Base-by-base conservation (phyloP, 1,140 invertebrate genomes). In the Campoletis sonorensis region DNA sequence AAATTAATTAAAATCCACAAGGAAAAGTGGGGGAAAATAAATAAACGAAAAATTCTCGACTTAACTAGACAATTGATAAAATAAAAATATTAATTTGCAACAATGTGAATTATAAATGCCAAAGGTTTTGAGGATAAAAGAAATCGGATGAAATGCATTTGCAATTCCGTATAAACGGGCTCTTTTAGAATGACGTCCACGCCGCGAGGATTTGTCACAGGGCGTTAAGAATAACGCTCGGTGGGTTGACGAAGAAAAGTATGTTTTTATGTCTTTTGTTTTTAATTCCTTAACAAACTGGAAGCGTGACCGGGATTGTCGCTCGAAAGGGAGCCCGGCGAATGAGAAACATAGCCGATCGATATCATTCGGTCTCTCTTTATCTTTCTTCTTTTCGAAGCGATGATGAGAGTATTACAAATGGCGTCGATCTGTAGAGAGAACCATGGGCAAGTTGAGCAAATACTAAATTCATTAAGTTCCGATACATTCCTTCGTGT, bases 391-490 rank as follows among this genome's bases (percentile, higher is more conserved):
- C 45, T 26, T 75, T 45, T 51, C n/a, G 23, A 33, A 30, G 75
- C 54, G 73, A n/a, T 40, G 27, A 61, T 64, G 45, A 26, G 71
- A 26, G 72, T 58, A 77, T 77, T 77, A 77, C 73, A 79, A 82
- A 83, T 82, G 18, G 64, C 70, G 72, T 75, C 79, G 61, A 81
- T 68, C 79, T 64, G 68, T 33, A 61, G 27, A 73, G 27, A 73
- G 13, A 33, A 51, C 67, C 18, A 51, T 33, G 79, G 30, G 61
- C 16, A 33, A 70, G 4, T 21, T 15, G 79, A 80, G 84, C 80
- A 76, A 81, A 68, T 84, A 84, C 81, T 84, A 82, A 82, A 84
- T 86, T 83, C 85, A 86, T 86, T 83, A 84, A 84, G 51, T 84
- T 83, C 82, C 81, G 81, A 84, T 84, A 83, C 82, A 82, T 83